Percentiles rank a stretch among this genome's conserved stretches.
Conservation (phyloP, 2,888 invertebrate species). For the Falcaria lacertinaria region DNA sequence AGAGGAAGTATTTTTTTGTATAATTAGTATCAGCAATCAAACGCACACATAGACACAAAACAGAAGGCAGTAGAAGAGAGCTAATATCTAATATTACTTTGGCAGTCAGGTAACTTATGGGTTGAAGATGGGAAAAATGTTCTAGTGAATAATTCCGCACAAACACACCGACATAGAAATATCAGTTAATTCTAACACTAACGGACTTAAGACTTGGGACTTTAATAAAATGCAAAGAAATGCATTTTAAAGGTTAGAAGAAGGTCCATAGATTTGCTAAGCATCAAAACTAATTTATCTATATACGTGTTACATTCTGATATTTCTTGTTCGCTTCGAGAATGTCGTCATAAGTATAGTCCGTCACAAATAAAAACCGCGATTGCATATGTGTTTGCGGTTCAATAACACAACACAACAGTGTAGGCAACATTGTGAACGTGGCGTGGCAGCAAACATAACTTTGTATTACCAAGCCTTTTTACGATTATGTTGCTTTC, state of each 20-base stretch:
- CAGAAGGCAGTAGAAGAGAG: slow-evolving; percentile 14
- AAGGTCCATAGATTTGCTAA: not conserved
- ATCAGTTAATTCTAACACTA: slow-evolving; percentile 16
- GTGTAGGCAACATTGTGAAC: no score
- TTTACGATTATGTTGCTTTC: no score
- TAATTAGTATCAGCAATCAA: not conserved
- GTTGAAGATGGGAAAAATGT: slow-evolving; percentile 22
- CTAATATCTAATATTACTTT: slow-evolving; percentile 53
- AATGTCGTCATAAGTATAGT: no score
- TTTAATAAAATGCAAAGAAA: slow-evolving; percentile 3
- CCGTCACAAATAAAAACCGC: no score
- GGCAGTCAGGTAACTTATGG: slow-evolving; percentile 71
- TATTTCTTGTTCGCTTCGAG: no score
- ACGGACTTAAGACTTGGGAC: slow-evolving; percentile 23
- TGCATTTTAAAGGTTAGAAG: not conserved
- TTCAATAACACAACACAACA: no score
- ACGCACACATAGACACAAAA: slow-evolving; percentile 17
- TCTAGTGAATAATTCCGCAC: slow-evolving; percentile 27
- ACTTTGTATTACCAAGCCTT: no score
- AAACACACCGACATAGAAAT: slow-evolving; percentile 36
- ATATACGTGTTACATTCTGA: no score
- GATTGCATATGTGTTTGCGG: no score
- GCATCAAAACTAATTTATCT: not conserved
- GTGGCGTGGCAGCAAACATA: no score
- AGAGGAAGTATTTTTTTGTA: no score